A percentile compares a stretch with the other conserved stretches of the same genome.
These are phyloP conservation scores for Chrysomela aeneicollis DNA, from an alignment of 2,888 invertebrate genomes.

Conservation along the genomic window DNA sequence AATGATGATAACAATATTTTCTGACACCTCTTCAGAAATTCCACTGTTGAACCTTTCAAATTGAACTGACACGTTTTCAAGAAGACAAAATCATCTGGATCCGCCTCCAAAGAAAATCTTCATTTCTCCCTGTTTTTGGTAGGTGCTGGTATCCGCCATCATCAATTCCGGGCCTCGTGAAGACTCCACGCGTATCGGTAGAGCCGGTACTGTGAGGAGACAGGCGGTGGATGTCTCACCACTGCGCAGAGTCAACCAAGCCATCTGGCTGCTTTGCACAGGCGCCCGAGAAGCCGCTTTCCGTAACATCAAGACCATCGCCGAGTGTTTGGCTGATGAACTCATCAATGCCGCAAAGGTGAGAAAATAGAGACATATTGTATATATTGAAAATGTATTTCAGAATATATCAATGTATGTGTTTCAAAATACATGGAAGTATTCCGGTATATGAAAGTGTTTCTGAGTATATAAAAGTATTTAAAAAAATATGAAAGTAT, in stretches of 20 bases:
- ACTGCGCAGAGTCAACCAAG: conserved; percentile 97
- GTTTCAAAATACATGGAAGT: too few relatives aligned
- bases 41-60: conserved; percentile 33
- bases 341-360: conserved; percentile 99
- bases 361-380: conserved; percentile 37
- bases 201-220: conserved; percentile 99
- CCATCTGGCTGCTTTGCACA: conserved; percentile 98
- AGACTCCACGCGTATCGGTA: conserved; percentile 99
- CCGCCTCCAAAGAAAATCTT: background rate
- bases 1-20: conserved; percentile 49
- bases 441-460: too few relatives aligned
- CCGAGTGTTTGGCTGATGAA: conserved; percentile 99
- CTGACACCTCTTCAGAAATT: conserved; percentile 60
- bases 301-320: conserved; percentile 99
- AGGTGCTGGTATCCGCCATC: conserved; percentile 94
- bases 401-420: too few relatives aligned
- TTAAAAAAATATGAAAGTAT: too few relatives aligned
- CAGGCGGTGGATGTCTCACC: conserved; percentile 99
- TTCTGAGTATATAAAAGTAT: too few relatives aligned
- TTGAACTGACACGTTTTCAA: background rate
- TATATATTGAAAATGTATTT: too few relatives aligned
- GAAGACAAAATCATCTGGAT: too few relatives aligned
- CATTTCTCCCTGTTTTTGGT: conserved; percentile 37
- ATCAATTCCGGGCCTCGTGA: conserved; percentile 99
- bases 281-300: conserved; percentile 99